Evolutionary conservation across 2,113 vertebrate genomes (phyloP).

Genomic region (Xerus inauris): DNA sequence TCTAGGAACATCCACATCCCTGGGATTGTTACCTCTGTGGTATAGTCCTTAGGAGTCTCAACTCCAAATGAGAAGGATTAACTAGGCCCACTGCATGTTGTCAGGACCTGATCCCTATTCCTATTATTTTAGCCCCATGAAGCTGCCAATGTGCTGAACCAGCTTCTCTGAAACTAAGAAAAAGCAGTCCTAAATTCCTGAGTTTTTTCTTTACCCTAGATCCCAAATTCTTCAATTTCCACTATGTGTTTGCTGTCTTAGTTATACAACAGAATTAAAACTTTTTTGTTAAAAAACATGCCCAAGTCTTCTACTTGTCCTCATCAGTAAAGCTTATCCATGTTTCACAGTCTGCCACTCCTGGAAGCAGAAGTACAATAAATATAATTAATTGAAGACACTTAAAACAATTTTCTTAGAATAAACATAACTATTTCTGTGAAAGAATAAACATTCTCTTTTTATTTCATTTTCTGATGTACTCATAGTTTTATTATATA

Average conservation of each 20-base stretch:
- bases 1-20: not conserved
- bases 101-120: not conserved
- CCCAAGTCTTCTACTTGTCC: not conserved
- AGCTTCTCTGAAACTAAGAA: not conserved
- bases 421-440: not conserved
- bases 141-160: not conserved
- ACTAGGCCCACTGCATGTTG: not conserved
- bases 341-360: not conserved
- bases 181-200: not conserved
- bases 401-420: constrained; percentile 40
- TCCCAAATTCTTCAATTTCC: not conserved
- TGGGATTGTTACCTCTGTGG: not conserved
- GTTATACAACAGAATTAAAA: not conserved
- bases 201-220: not conserved
- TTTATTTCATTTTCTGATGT: constrained; percentile 29
- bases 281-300: not conserved
- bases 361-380: not conserved
- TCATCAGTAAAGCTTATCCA: not conserved
- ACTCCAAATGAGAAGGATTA: not conserved
- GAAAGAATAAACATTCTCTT: constrained; percentile 3
- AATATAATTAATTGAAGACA: constrained; percentile 47
- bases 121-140: not conserved
- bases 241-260: not conserved
- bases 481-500: not conserved
- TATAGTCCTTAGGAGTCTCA: not conserved